phyloP scores from a whole-genome alignment of 2,113 vertebrate species.

The Lepisosteus oculatus region DNA sequence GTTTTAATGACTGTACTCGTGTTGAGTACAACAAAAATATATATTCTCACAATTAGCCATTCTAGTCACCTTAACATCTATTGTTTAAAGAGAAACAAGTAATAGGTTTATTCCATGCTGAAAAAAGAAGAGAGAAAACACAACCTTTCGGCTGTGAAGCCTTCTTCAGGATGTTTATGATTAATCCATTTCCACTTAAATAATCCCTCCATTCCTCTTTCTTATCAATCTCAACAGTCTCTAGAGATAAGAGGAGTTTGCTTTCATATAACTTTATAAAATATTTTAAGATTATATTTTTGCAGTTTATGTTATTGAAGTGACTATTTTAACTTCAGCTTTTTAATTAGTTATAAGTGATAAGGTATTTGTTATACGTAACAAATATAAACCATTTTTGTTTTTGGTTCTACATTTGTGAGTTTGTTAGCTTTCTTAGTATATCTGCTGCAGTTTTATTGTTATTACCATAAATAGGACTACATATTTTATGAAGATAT shows the following conservation, averaged over 20 bases:
- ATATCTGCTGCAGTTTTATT: too few relatives aligned
- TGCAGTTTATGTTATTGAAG: neutral
- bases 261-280: neutral
- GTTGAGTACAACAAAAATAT: neutral
- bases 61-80: neutral
- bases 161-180: neutral
- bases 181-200: neutral
- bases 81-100: neutral
- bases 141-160: too few relatives aligned
- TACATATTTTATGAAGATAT: too few relatives aligned
- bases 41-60: neutral
- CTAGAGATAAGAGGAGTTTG: neutral
- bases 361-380: too few relatives aligned
- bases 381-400: too few relatives aligned
- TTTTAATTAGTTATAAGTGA: neutral
- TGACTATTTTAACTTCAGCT: neutral
- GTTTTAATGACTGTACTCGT: neutral
- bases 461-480: too few relatives aligned
- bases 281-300: neutral
- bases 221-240: neutral
- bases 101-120: too few relatives aligned
- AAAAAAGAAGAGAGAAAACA: too few relatives aligned
- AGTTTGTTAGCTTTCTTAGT: too few relatives aligned
- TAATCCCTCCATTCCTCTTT: neutral
- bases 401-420: too few relatives aligned